Conservation (phyloP, 2,113 vertebrate species). For the Syrrhaptes paradoxus region DNA sequence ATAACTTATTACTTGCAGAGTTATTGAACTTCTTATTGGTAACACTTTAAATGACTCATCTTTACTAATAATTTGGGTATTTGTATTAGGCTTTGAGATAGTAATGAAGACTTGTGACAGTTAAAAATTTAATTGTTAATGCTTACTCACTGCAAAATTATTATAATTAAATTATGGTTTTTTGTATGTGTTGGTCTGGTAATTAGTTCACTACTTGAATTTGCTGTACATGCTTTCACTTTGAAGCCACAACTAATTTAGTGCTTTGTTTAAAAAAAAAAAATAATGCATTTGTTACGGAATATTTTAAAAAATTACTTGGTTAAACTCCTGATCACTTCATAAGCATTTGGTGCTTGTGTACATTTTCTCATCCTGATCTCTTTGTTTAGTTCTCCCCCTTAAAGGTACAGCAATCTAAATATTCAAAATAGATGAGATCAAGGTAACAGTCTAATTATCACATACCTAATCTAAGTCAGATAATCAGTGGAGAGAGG, state of each 20-base stretch:
- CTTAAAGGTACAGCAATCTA: not conserved
- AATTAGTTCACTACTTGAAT: constrained; percentile 38
- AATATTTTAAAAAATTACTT: not conserved
- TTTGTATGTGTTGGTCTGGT: constrained; percentile 59
- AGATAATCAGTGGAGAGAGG: not conserved
- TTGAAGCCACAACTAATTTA: not conserved
- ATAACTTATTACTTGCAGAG: constrained; percentile 49
- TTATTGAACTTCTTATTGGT: constrained; percentile 54
- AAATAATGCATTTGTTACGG: not conserved
- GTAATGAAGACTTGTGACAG: constrained; percentile 18
- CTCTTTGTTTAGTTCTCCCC: not conserved
- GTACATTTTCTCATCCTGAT: not conserved
- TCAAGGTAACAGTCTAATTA: not conserved
- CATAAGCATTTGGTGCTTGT: not conserved
- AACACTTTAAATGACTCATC: constrained; percentile 32
- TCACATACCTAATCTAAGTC: not conserved
- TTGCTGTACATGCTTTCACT: constrained; percentile 31
- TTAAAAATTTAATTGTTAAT: constrained; percentile 40
- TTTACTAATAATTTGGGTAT: constrained; percentile 50
- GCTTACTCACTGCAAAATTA: constrained; percentile 41
- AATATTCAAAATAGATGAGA: not conserved
- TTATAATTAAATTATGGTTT: constrained; percentile 62
- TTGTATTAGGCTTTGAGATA: constrained; percentile 61
- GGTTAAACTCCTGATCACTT: not conserved
- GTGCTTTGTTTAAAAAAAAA: not conserved